A percentile compares a stretch with the other conserved stretches of the same genome.
Conservation (phyloP, 2,888 invertebrate genomes). For the Drosophila phalerata region DNA sequence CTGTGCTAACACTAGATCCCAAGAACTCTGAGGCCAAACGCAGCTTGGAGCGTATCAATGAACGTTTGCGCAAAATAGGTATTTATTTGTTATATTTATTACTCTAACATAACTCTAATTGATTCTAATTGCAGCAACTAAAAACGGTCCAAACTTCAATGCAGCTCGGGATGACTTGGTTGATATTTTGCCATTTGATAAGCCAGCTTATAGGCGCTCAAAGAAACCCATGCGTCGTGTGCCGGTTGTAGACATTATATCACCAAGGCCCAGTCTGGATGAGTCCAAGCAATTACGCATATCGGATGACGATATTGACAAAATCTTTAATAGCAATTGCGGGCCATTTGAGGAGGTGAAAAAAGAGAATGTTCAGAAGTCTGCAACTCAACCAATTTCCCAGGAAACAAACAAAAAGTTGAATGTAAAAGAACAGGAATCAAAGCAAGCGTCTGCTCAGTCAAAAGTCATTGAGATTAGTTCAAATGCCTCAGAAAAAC, state of each 20-base stretch:
- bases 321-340: constrained; percentile 84
- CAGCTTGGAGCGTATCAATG: constrained; percentile 82
- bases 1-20: constrained; percentile 91
- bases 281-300: constrained; percentile 77
- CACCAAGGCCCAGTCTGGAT: constrained; percentile 72
- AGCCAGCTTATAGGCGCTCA: constrained; percentile 82
- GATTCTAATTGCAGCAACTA: constrained; percentile 39
- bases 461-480: constrained; percentile 1
- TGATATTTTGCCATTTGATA: constrained; percentile 80
- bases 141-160: constrained; percentile 78
- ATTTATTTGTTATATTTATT: constrained; percentile 1
- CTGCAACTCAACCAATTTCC: not conserved
- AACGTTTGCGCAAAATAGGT: constrained; percentile 78
- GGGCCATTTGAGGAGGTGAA: constrained; percentile 82
- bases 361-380: constrained; percentile 28
- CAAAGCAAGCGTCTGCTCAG: constrained; percentile 15
- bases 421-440: constrained; percentile 13
- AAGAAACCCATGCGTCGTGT: constrained; percentile 79
- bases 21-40: constrained; percentile 90
- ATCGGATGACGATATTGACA: constrained; percentile 85
- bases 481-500: constrained; percentile 5
- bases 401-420: constrained; percentile 8
- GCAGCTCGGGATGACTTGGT: constrained; percentile 65
- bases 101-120: not conserved
- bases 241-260: constrained; percentile 80